These are phyloP conservation scores for Chaetodon trifascialis DNA, from an alignment of 2,113 vertebrate genomes.

Conservation along the genomic window DNA sequence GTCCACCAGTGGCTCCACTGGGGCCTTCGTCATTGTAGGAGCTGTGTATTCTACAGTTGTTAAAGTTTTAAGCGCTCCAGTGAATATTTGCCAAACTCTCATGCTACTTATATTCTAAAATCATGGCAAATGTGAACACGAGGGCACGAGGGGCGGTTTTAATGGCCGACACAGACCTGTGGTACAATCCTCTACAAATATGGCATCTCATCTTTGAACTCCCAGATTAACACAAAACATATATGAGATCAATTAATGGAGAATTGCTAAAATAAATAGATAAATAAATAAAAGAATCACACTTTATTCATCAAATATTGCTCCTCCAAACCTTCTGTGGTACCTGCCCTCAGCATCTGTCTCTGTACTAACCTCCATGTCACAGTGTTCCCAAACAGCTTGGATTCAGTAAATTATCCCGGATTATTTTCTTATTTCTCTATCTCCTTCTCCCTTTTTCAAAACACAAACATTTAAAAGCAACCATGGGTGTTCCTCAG, in stretches of 20 bases:
- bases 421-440: conserved; percentile 6
- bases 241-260: too few relatives aligned
- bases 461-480: conserved; percentile 14
- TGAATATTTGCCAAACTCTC: neutral
- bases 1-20: neutral
- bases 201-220: neutral
- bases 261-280: too few relatives aligned
- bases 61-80: neutral
- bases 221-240: neutral
- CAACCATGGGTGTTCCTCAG: conserved; percentile 41
- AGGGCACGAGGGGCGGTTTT: neutral
- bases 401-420: neutral
- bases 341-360: neutral
- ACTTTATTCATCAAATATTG: neutral
- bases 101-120: neutral
- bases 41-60: too few relatives aligned
- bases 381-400: conserved; percentile 5
- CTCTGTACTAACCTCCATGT: neutral
- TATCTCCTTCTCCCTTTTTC: conserved; percentile 11
- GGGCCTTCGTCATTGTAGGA: neutral
- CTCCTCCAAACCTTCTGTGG: neutral
- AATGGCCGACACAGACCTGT: neutral
- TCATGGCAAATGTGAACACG: neutral
- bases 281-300: too few relatives aligned
- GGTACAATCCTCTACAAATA: neutral